phyloP scores from a whole-genome alignment of 2,888 invertebrate species.

The Uropetala carovei region DNA sequence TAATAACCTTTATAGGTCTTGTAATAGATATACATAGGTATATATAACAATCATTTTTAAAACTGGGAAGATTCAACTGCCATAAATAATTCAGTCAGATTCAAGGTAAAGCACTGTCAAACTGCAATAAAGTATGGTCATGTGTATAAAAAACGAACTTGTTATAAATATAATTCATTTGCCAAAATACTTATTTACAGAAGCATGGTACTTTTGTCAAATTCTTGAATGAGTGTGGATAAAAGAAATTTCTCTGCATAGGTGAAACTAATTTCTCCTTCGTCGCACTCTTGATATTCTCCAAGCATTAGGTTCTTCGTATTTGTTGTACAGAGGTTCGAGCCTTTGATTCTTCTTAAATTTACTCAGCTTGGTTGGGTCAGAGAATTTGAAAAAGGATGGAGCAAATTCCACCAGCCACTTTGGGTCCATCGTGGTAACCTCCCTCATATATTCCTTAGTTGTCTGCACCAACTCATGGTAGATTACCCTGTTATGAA shows the following conservation, averaged over 20 bases:
- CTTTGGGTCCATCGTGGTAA: constrained; percentile 96
- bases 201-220: background rate
- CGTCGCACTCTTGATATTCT: constrained; percentile 95
- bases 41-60: no score
- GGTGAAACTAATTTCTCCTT: constrained; percentile 84
- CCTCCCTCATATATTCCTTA: constrained; percentile 99
- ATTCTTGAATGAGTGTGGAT: background rate
- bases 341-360: constrained; percentile 99
- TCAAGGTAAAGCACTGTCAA: background rate
- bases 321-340: constrained; percentile 98
- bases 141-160: background rate
- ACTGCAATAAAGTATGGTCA: background rate
- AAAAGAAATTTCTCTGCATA: background rate
- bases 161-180: constrained; percentile 53
- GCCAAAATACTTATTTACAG: constrained; percentile 39
- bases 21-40: no score
- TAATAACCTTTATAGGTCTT: no score
- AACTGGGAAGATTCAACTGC: no score
- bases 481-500: constrained; percentile 90
- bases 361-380: constrained; percentile 98
- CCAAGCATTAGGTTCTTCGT: constrained; percentile 99
- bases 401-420: constrained; percentile 99
- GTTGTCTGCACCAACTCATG: constrained; percentile 99
- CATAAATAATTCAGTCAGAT: no score
- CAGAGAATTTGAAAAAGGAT: constrained; percentile 99